Evolutionary conservation across 2,113 vertebrate genomes (phyloP).

Genomic region (Hepsetus odoe): DNA sequence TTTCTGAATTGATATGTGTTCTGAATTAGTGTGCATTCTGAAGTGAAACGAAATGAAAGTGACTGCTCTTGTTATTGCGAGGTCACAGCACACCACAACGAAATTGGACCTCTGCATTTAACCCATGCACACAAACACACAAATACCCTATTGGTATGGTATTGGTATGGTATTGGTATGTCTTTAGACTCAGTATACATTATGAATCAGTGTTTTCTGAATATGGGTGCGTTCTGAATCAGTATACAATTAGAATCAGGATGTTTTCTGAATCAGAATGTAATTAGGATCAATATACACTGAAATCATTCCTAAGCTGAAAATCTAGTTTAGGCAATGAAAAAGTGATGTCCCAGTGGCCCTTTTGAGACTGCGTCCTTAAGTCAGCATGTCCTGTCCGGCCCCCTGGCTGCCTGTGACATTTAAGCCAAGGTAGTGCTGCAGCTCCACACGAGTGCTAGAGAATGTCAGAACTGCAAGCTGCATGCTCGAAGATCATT

Average conservation of each 20-base stretch:
- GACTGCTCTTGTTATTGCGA: too few species aligned
- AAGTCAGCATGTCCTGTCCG: constrained; percentile 25
- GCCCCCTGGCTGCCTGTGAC: constrained; percentile 45
- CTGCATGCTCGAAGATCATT: constrained; percentile 34
- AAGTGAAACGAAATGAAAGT: too few species aligned
- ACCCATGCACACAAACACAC: too few species aligned
- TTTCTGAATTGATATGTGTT: too few species aligned
- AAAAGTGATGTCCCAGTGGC: not conserved
- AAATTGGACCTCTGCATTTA: too few species aligned
- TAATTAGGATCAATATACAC: not conserved
- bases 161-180: too few species aligned
- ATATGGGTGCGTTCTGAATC: too few species aligned
- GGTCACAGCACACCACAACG: too few species aligned
- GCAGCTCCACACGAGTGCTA: constrained; percentile 25
- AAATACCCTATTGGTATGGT: too few species aligned
- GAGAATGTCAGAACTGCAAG: constrained; percentile 36
- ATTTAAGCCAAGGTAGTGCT: constrained; percentile 39
- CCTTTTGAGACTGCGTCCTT: constrained; percentile 28
- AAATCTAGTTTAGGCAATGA: not conserved
- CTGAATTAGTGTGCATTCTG: too few species aligned
- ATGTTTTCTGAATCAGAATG: not conserved
- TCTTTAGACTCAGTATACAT: too few species aligned
- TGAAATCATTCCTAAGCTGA: not conserved
- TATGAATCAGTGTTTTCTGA: too few species aligned
- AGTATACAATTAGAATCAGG: not conserved